A percentile compares a stretch with the other conserved stretches of the same genome.
Evolutionary conservation across 2,888 invertebrate species (phyloP).

Genomic region (Branchellion lobata): DNA sequence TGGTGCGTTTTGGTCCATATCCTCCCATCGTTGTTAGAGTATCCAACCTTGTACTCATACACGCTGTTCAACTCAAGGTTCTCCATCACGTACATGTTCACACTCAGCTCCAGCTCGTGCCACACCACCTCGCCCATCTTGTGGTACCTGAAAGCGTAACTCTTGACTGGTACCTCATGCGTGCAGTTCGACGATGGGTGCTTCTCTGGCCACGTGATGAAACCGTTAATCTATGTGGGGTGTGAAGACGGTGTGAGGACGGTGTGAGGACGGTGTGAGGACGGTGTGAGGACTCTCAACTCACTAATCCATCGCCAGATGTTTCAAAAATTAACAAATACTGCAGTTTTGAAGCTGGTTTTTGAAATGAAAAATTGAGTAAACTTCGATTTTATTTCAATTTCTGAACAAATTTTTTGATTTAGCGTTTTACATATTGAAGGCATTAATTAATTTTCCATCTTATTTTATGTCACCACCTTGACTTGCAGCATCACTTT

Average conservation of each 20-base stretch:
- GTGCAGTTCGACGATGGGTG: slow-evolving; percentile 23
- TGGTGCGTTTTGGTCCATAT: slow-evolving; percentile 30
- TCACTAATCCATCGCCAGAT: neutral
- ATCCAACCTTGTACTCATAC: slow-evolving; percentile 44
- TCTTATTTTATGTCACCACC: no score
- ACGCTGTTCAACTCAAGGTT: slow-evolving; percentile 25
- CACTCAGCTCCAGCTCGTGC: slow-evolving; percentile 13
- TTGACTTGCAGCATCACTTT: slow-evolving; percentile 30
- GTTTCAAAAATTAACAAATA: neutral
- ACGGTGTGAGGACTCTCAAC: no score
- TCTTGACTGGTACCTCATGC: slow-evolving; percentile 8
- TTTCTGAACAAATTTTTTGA: no score
- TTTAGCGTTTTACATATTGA: no score
- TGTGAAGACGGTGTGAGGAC: neutral
- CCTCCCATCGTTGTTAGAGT: slow-evolving; percentile 14
- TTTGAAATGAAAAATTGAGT: no score
- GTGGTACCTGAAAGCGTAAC: slow-evolving; percentile 37
- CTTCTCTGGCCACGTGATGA: slow-evolving; percentile 41
- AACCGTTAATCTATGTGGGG: slow-evolving; percentile 26
- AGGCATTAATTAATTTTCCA: no score
- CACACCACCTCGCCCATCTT: neutral
- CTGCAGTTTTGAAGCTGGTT: neutral
- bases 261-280: neutral
- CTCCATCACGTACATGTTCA: slow-evolving; percentile 41
- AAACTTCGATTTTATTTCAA: no score